These are phyloP conservation scores for Mus spretus DNA, from an alignment of 2,797 vertebrate species.

Conservation along the genomic window DNA sequence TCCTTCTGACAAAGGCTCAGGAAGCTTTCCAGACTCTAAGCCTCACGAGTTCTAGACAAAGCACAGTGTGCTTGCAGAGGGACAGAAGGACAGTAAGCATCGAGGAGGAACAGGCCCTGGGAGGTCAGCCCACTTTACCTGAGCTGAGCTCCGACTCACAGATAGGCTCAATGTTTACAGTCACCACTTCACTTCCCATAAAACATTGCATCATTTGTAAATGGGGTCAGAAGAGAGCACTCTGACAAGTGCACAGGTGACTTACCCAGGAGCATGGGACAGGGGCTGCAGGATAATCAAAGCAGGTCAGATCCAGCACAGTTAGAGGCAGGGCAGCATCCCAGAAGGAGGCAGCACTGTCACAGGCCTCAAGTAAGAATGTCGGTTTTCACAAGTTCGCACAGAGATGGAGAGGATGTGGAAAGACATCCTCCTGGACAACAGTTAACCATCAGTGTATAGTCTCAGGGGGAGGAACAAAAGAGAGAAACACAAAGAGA, in stretches of 20 bases:
- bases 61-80: neutral
- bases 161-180: neutral
- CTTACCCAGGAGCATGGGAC: neutral
- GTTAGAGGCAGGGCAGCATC: neutral
- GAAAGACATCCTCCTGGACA: neutral
- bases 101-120: rapidly evolving
- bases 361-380: neutral
- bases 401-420: neutral
- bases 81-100: neutral
- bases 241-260: neutral
- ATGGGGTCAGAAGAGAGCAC: neutral
- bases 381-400: neutral
- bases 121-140: neutral
- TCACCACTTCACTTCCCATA: neutral
- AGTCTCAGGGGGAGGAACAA: no score
- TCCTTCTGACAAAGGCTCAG: neutral
- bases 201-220: neutral
- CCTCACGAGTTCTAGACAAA: neutral
- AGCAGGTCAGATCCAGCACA: neutral
- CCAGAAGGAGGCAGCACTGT: neutral
- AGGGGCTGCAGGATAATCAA: neutral
- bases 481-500: neutral
- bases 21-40: neutral
- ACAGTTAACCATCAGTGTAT: neutral
- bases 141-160: neutral